Evolutionary conservation across 2,797 vertebrate species (phyloP), one percentile per base, ranked within the genome.

Genomic region (Rhynchotus rufescens): DNA sequence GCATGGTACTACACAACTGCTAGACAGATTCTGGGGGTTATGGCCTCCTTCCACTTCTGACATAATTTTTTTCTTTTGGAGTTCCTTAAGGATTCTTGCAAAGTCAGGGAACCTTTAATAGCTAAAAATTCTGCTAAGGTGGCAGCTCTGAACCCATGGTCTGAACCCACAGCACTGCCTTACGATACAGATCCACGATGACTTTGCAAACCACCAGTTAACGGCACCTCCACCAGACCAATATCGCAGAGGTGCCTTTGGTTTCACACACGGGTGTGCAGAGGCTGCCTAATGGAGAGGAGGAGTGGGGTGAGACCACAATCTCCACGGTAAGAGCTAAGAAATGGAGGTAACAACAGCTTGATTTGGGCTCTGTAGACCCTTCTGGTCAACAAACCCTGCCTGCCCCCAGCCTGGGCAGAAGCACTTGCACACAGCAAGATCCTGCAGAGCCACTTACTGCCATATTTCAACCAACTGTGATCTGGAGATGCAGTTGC

Each of bases 191-290:
- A 26, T 7, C 10, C 1, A 1, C 10, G 17, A 16, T 9, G 28
- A 54, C 61, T 34, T 77, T 77, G 68, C 10, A 32, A 84, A 47
- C 12, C 42, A 68, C 28, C 0, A 0, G 13, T 16, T 69, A 30
- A 36, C 40, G 9, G 17, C 21, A 42, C 3, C 7, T n/a, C 45
- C 21, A 12, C 32, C 4, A 4, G 23, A 72, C 25, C 28, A 21
- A 61, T 5, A 1, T 0, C 10, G 44, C 69, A 72, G 6, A 4
- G 0, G 0, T 17, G 52, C 7, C 26, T 32, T 89, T 59, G 73
- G 36, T 54, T 54, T 72, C 67, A 72, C 49, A 62, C 1, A 9
- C 1, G 7, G 15, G 19, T 26, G 40, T 65, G 40, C 49, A 80
- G 49, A 30, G 60, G n/a, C 51, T 86, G 86, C 15, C 67, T n/a